Percentiles rank a stretch among this genome's conserved stretches.
These are phyloP conservation scores for Stictonetta naevosa DNA, from an alignment of 2,113 vertebrate genomes.

Conservation along the genomic window DNA sequence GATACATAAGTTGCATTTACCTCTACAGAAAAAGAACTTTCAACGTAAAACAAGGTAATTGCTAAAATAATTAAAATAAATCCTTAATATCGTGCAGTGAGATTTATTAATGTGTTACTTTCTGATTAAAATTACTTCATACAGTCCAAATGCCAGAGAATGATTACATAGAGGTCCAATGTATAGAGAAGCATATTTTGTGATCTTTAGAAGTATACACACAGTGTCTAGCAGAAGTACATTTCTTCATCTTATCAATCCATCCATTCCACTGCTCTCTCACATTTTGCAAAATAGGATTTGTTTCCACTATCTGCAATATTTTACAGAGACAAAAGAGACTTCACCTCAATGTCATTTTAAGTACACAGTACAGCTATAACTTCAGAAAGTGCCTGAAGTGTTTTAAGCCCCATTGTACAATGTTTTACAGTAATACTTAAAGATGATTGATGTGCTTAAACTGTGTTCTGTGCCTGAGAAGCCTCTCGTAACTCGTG, in stretches of 20 bases:
- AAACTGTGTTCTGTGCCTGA: conserved; percentile 70
- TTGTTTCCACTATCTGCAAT: conserved; percentile 70
- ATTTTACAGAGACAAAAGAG: conserved; percentile 57
- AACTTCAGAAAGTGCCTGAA: conserved; percentile 36
- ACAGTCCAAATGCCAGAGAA: conserved; percentile 65
- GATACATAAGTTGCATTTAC: not conserved
- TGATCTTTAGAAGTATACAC: conserved; percentile 9
- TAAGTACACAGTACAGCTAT: not conserved
- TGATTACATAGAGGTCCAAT: conserved; percentile 72
- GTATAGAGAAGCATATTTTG: conserved; percentile 54
- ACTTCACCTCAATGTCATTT: conserved; percentile 48
- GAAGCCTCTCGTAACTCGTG: conserved; percentile 73
- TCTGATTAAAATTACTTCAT: conserved; percentile 76
- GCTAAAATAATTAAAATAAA: not conserved
- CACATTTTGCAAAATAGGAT: conserved; percentile 74
- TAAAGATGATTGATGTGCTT: conserved; percentile 74
- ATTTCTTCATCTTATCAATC: conserved; percentile 73
- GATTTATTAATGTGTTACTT: not conserved
- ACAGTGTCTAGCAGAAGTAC: conserved; percentile 71
- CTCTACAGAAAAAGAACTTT: not conserved
- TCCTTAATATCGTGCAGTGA: not conserved
- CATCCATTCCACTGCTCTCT: conserved; percentile 72
- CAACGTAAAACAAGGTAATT: not conserved
- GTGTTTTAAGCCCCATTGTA: not conserved
- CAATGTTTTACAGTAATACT: conserved; percentile 1